Percentiles rank a stretch among this genome's conserved stretches.
phyloP scores from a whole-genome alignment of 2,888 invertebrate genomes.

The Cerastis leucographa region DNA sequence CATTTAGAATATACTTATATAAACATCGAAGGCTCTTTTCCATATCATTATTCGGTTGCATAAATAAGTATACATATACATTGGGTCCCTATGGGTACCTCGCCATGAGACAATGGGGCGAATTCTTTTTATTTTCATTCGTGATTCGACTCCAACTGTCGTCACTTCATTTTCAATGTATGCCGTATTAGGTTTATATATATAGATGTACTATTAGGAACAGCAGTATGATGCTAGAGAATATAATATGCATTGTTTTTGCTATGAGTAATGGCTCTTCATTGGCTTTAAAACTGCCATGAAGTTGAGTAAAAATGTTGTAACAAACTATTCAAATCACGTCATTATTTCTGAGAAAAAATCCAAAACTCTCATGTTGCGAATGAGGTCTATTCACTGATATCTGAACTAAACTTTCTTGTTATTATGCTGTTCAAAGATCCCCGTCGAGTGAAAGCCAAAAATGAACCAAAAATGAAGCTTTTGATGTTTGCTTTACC shows the following conservation, averaged over 20 bases:
- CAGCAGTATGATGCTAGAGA: background rate
- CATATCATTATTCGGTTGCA: conserved; percentile 84
- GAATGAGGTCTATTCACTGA: background rate
- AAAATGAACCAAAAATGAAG: no score
- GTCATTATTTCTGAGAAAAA: background rate
- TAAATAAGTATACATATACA: conserved; percentile 81
- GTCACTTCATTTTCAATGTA: conserved; percentile 64
- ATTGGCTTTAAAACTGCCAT: background rate
- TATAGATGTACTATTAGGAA: conserved; percentile 20
- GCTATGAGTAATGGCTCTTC: background rate
- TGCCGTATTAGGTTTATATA: conserved; percentile 41
- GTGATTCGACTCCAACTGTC: conserved; percentile 57
- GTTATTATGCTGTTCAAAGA: background rate
- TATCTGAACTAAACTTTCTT: background rate
- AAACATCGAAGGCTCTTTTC: conserved; percentile 74
- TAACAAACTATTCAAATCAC: background rate
- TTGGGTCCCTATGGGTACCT: conserved; percentile 72
- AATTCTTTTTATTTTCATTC: conserved; percentile 72
- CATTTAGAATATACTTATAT: conserved; percentile 60
- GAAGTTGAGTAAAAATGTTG: background rate
- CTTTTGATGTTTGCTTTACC: background rate
- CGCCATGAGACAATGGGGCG: conserved; percentile 79
- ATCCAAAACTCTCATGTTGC: background rate
- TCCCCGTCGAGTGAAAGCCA: background rate
- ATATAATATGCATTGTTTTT: background rate